These are phyloP conservation scores for Melanotaenia maccullochi DNA, from an alignment of 2,797 vertebrate genomes.

Conservation along the genomic window DNA sequence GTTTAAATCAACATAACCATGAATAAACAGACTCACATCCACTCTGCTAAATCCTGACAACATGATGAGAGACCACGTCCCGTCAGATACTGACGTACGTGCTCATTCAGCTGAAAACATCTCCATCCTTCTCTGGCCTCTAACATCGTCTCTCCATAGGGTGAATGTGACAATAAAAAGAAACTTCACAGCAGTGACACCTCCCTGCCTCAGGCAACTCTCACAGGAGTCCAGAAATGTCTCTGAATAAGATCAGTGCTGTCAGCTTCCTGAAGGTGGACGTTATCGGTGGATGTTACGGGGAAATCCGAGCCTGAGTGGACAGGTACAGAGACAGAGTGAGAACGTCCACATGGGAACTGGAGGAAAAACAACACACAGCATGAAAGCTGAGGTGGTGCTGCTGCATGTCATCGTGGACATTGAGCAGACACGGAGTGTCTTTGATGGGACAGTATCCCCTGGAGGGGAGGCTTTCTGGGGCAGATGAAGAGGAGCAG, in stretches of 20 bases:
- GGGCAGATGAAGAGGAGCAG: neutral
- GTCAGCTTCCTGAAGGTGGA: neutral
- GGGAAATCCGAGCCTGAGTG: neutral
- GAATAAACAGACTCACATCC: too few relatives aligned
- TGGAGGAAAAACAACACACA: neutral
- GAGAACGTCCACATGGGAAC: neutral
- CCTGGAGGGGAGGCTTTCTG: neutral
- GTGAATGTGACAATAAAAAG: too few relatives aligned
- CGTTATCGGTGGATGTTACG: neutral
- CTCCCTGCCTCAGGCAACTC: neutral
- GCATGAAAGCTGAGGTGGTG: neutral
- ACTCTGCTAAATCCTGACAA: too few relatives aligned
- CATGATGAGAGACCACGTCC: too few relatives aligned
- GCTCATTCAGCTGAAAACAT: too few relatives aligned
- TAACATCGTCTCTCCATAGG: too few relatives aligned
- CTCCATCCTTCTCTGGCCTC: too few relatives aligned
- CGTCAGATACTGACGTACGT: too few relatives aligned
- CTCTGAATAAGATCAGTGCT: too few relatives aligned
- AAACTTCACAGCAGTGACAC: too few relatives aligned
- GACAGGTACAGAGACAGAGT: too few relatives aligned
- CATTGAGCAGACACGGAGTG: neutral
- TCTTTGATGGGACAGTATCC: neutral
- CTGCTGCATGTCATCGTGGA: neutral
- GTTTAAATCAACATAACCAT: too few relatives aligned
- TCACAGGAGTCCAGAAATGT: neutral